Evolutionary conservation across 2,888 invertebrate species (phyloP).

Genomic region (Callinectes sapidus): DNA sequence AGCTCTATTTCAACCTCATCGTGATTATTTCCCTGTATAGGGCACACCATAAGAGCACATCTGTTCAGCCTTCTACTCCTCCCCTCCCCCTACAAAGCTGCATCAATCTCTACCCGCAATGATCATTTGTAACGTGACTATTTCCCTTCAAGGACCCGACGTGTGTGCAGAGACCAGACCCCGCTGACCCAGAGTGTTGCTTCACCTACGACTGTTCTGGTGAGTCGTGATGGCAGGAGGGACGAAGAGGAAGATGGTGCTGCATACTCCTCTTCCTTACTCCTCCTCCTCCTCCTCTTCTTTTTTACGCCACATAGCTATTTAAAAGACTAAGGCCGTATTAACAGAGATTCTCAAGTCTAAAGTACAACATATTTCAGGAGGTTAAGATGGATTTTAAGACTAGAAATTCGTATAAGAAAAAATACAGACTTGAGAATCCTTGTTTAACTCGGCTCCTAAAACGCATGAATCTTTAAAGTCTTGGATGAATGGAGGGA

Average conservation of each 20-base stretch:
- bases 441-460: no score
- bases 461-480: no score
- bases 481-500: neutral
- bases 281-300: neutral
- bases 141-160: constrained; percentile 42
- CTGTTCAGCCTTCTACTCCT: no score
- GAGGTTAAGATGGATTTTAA: no score
- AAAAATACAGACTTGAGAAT: no score
- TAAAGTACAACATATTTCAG: no score
- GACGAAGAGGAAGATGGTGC: neutral
- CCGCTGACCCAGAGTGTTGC: constrained; percentile 59
- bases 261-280: neutral
- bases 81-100: no score
- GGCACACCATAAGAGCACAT: constrained; percentile 36
- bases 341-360: no score
- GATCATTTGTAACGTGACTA: neutral
- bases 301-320: no score
- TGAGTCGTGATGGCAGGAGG: constrained; percentile 18
- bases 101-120: no score
- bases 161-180: constrained; percentile 32
- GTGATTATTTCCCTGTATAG: neutral
- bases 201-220: constrained; percentile 54
- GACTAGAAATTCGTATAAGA: no score
- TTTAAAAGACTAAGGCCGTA: no score
- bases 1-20: neutral